These are phyloP conservation scores for Sebastes cheni DNA, from an alignment of 2,797 vertebrate genomes.

Conservation along the genomic window DNA sequence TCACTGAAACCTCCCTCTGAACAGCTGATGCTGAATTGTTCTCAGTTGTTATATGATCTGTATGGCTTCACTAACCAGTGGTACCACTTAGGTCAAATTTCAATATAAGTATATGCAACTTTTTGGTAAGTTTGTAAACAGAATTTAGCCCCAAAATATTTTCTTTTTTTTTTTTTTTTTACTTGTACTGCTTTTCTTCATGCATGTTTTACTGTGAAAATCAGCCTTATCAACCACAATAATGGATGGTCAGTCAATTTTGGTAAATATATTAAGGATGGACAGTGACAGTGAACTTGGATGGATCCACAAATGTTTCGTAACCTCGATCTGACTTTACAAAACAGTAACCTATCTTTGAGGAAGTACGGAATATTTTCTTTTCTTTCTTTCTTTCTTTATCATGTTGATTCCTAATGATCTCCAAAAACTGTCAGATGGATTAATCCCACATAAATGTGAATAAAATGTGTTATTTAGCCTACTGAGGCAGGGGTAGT, in stretches of 20 bases:
- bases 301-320: background rate
- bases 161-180: too few species aligned
- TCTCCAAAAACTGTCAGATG: too few species aligned
- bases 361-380: accelerated
- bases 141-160: accelerated
- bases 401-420: too few species aligned
- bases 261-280: background rate
- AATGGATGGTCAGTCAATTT: too few species aligned
- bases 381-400: too few species aligned
- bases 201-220: background rate
- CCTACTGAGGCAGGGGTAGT: too few species aligned
- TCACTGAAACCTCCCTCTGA: background rate
- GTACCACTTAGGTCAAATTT: background rate
- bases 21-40: background rate
- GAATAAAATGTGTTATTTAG: too few species aligned
- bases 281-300: background rate
- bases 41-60: background rate
- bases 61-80: background rate
- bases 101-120: background rate
- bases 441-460: too few species aligned
- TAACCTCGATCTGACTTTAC: background rate
- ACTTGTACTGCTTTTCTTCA: background rate
- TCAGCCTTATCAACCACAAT: background rate
- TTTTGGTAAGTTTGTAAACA: background rate
- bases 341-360: too few species aligned